phyloP scores from a whole-genome alignment of 2,888 invertebrate species.

The Dendrolimus pini region DNA sequence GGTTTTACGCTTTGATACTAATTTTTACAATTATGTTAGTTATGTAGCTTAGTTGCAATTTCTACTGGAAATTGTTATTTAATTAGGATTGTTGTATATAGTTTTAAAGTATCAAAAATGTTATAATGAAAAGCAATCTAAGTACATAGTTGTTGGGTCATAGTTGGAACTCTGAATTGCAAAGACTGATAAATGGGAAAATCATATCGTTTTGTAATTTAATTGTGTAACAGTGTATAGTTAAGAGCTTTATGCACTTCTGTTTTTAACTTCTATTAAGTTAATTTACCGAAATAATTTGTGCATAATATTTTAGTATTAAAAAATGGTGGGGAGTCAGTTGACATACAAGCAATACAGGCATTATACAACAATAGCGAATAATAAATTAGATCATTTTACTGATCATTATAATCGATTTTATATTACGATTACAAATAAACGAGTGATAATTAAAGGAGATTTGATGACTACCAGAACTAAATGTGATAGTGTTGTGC shows the following conservation, averaged over 20 bases:
- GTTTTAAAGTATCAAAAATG: slow-evolving; percentile 44
- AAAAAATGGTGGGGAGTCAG: too few species aligned
- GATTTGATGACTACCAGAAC: too few species aligned
- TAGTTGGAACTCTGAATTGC: slow-evolving; percentile 68
- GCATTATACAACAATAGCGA: too few species aligned
- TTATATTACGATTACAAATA: too few species aligned
- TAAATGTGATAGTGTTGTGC: too few species aligned
- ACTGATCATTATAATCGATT: too few species aligned
- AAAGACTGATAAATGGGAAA: slow-evolving; percentile 73
- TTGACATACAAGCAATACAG: too few species aligned
- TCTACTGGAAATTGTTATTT: slow-evolving; percentile 45
- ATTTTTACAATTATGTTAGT: slow-evolving; percentile 38
- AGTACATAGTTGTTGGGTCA: slow-evolving; percentile 60
- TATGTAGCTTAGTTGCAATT: slow-evolving; percentile 44
- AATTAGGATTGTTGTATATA: slow-evolving; percentile 53
- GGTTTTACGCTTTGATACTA: slow-evolving; percentile 45
- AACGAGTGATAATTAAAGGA: too few species aligned
- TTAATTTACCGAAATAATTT: too few species aligned
- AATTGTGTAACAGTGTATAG: slow-evolving; percentile 55
- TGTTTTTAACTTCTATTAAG: slow-evolving; percentile 11
- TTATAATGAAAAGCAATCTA: slow-evolving; percentile 57
- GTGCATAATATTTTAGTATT: too few species aligned
- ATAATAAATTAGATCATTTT: too few species aligned
- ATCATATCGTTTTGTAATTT: slow-evolving; percentile 75
- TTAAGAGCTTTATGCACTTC: slow-evolving; percentile 59